Base-by-base conservation (phyloP, 2,797 vertebrate genomes). In the Galagoides demidoff region DNA sequence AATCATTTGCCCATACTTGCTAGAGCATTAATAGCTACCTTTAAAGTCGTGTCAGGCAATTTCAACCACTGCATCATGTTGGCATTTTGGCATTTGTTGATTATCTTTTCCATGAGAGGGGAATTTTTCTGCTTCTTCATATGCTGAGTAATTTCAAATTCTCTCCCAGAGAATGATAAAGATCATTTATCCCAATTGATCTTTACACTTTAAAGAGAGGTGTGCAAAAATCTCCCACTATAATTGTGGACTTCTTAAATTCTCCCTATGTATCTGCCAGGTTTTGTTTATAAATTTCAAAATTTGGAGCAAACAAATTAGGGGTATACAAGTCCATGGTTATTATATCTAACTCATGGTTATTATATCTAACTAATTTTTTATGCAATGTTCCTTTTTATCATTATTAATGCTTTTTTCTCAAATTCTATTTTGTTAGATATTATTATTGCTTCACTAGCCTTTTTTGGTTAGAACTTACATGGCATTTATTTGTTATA, bases 361-460 rank as follows among this genome's bases (percentile, higher is more conserved):
- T 55, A 52, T 77, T 59, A 61, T n/a, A 70, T 70, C 10, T 78
- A 90, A 29, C 68, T 10, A 49, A 14, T 52, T 59, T 89, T 83
- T 70, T 20, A 84, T 89, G 55, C 29, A 55, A 34, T 85, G 29
- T 55, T 90, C 29, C 23, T 94, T 39, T 93, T 64, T 90, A 94
- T 63, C 55, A 74, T 43, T 66, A 70, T n/a, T 81, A 45, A 37
- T n/a, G 57, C 6, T 37, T 31, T 76, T 59, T 31, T 76, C 43
- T 85, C 57, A 79, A 55, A 64, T 85, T 79, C 34, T 85, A 57
- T 11, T 90, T 90, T 79, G 1, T 70, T 87, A 85, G 83, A 70
- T 79, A 71, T 34, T 82, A 77, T 39, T 66, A 83, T 85, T 79
- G 17, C 45, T 63, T 57, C 74, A 79, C 34, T 73, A 55, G 7